phyloP scores from a whole-genome alignment of 1,140 invertebrate species.

The Asbolus verrucosus region DNA sequence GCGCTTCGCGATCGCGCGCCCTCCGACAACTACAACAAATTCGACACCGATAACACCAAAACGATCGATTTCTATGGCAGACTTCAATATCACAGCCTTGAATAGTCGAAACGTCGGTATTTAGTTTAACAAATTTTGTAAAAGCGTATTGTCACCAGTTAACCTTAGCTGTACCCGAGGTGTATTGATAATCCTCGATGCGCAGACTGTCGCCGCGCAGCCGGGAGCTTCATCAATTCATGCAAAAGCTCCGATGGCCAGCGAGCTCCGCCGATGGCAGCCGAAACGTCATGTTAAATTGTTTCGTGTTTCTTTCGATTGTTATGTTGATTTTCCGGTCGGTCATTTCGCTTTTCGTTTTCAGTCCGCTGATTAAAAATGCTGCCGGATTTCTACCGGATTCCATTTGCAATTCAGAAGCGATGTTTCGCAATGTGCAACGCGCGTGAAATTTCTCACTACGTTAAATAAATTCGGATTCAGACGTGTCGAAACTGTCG shows the following conservation, averaged over 20 bases:
- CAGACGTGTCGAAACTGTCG: neutral
- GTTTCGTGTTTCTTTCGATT: constrained; percentile 11
- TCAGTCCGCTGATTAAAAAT: constrained; percentile 11
- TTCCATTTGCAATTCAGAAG: constrained; percentile 22
- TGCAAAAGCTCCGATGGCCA: constrained; percentile 43
- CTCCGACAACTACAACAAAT: neutral
- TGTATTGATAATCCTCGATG: constrained; percentile 57
- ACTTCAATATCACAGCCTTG: constrained; percentile 33
- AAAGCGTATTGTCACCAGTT: constrained; percentile 36
- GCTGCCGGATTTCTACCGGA: neutral
- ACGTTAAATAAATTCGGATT: too few species aligned
- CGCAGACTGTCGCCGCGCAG: constrained; percentile 49
- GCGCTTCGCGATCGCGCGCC: constrained; percentile 8
- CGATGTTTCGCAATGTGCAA: constrained; percentile 2
- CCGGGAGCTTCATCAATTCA: constrained; percentile 10
- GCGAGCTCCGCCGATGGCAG: neutral
- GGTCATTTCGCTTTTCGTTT: too few species aligned
- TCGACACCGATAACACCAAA: constrained; percentile 24
- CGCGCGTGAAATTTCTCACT: neutral
- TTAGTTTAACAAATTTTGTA: constrained; percentile 21
- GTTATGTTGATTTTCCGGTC: constrained; percentile 29
- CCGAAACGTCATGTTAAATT: constrained; percentile 10
- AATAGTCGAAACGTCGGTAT: constrained; percentile 13
- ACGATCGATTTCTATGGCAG: constrained; percentile 17
- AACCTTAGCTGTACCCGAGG: constrained; percentile 32